A percentile compares a stretch with the other conserved stretches of the same genome.
Evolutionary conservation across 2,113 vertebrate species (phyloP).

Genomic region (Percopsis transmontana): DNA sequence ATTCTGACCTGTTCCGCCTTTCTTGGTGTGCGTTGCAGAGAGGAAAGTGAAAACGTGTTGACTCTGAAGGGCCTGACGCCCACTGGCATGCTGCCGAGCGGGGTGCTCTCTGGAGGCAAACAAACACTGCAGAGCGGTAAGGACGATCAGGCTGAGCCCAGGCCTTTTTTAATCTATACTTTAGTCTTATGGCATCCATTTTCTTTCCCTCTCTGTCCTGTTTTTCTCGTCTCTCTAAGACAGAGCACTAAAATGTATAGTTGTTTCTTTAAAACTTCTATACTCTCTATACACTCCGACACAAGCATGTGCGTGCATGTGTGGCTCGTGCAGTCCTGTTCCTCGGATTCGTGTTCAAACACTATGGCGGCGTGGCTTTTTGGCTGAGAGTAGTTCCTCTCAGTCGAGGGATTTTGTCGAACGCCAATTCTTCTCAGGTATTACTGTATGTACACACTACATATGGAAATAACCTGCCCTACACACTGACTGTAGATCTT

Average conservation of each 20-base stretch:
- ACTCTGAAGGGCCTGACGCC: conserved; percentile 84
- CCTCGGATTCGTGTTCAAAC: no score
- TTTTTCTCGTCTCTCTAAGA: conserved; percentile 33
- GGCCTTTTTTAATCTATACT: not conserved
- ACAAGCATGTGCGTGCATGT: no score
- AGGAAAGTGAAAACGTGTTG: conserved; percentile 86
- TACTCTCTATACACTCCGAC: not conserved
- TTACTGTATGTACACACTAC: no score
- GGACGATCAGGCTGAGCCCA: conserved; percentile 30
- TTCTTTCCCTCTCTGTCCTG: conserved; percentile 6
- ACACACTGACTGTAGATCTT: no score
- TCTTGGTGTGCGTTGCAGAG: conserved; percentile 69
- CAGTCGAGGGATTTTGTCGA: no score
- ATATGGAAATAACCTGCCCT: no score
- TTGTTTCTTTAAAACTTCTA: conserved; percentile 3
- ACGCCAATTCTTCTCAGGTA: no score
- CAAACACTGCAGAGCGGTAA: conserved; percentile 85
- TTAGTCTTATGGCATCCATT: not conserved
- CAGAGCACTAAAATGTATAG: conserved; percentile 10
- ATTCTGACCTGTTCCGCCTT: conserved; percentile 39
- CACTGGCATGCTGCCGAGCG: conserved; percentile 84
- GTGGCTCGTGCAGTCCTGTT: no score
- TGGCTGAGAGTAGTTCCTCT: no score
- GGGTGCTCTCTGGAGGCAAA: conserved; percentile 82
- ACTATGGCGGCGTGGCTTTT: no score